phyloP scores from a whole-genome alignment of 2,113 vertebrate species.

The Equus przewalskii region DNA sequence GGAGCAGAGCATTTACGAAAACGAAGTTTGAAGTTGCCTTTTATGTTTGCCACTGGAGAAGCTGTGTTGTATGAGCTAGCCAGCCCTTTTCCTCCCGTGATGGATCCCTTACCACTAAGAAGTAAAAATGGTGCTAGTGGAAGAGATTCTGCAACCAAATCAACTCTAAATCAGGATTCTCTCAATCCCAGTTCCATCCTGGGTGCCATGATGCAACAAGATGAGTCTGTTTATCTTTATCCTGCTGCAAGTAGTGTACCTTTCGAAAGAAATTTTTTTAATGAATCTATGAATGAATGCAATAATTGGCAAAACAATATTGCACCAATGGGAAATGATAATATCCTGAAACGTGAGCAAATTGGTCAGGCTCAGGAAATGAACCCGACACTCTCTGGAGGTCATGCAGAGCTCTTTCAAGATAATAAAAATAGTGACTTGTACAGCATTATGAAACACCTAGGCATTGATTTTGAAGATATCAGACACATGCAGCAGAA shows the following conservation, averaged over 20 bases:
- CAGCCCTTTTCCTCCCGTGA: slow-evolving; percentile 79
- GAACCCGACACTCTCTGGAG: slow-evolving; percentile 74
- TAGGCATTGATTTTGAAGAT: slow-evolving; percentile 91
- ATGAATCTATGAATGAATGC: slow-evolving; percentile 75
- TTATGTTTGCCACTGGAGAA: slow-evolving; percentile 92
- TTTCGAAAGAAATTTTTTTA: slow-evolving; percentile 83
- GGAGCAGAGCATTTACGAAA: slow-evolving; percentile 91
- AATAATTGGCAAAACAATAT: slow-evolving; percentile 84
- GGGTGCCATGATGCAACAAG: slow-evolving; percentile 89
- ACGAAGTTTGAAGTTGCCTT: slow-evolving; percentile 89
- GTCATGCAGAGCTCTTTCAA: slow-evolving; percentile 80
- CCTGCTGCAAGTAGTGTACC: slow-evolving; percentile 85
- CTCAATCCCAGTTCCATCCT: slow-evolving; percentile 90
- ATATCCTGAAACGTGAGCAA: slow-evolving; percentile 84
- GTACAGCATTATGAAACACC: slow-evolving; percentile 90
- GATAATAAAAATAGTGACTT: slow-evolving; percentile 89
- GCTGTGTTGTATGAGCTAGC: slow-evolving; percentile 90
- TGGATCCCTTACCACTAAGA: slow-evolving; percentile 81
- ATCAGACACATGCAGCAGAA: slow-evolving; percentile 89
- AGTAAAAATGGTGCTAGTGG: slow-evolving; percentile 69
- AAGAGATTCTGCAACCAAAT: slow-evolving; percentile 78
- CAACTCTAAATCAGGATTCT: slow-evolving; percentile 71
- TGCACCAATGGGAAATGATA: slow-evolving; percentile 81
- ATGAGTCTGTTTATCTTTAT: slow-evolving; percentile 90
- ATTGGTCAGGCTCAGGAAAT: slow-evolving; percentile 78